Conservation (phyloP, 2,797 vertebrate genomes). For the Pteropus rufus region DNA sequence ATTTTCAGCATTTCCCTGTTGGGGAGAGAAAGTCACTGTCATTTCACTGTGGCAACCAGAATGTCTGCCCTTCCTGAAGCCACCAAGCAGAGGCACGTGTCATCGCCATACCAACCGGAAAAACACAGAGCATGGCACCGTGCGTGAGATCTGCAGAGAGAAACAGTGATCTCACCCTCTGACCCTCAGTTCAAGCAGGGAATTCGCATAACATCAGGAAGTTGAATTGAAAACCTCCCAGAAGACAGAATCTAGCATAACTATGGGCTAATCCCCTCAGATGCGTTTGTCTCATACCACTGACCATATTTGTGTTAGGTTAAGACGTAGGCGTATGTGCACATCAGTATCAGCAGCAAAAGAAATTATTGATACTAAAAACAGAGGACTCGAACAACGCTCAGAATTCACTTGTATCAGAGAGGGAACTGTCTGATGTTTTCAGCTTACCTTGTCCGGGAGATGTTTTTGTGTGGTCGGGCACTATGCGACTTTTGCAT, state of each 20-base stretch:
- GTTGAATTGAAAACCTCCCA: neutral
- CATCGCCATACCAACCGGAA: accelerated
- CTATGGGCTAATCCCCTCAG: neutral
- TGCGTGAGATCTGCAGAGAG: accelerated
- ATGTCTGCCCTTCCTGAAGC: neutral
- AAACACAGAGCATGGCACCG: no score
- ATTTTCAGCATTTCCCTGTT: neutral
- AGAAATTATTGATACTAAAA: accelerated
- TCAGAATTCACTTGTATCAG: accelerated
- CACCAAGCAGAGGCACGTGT: neutral
- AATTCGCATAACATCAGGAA: neutral
- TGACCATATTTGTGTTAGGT: accelerated
- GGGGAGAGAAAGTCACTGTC: neutral
- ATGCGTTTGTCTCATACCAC: neutral
- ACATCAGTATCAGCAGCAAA: accelerated
- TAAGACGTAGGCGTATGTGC: neutral
- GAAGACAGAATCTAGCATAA: neutral
- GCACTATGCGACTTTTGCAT: accelerated
- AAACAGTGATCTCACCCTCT: neutral
- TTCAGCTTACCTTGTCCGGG: accelerated
- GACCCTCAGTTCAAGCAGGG: neutral
- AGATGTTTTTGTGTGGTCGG: neutral
- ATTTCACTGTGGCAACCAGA: neutral
- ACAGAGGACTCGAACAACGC: accelerated
- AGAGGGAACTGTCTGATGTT: neutral